These are phyloP conservation scores for Antheraea pernyi DNA, from an alignment of 1,140 invertebrate genomes.

Conservation along the genomic window DNA sequence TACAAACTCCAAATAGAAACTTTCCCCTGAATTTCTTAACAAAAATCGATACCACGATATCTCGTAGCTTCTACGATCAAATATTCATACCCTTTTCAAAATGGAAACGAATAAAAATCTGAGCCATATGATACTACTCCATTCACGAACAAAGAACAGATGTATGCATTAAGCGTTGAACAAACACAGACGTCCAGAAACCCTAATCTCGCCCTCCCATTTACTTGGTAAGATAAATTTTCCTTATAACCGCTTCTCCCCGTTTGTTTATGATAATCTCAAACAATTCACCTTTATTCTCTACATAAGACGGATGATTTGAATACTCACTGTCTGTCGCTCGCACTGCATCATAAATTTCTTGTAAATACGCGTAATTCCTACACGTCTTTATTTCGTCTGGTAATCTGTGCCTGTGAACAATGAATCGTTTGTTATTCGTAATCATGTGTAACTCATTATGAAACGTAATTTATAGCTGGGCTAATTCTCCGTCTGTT, in stretches of 20 bases:
- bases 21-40: no score
- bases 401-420: conserved; percentile 60
- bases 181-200: conserved; percentile 2
- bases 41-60: no score
- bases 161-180: not conserved
- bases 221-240: conserved; percentile 11
- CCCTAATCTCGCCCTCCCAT: conserved; percentile 10
- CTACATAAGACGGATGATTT: conserved; percentile 7
- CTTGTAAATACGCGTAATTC: conserved; percentile 73
- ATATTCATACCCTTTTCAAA: not conserved
- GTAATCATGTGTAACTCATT: not conserved
- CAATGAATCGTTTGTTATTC: conserved; percentile 16
- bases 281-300: conserved; percentile 2
- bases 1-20: not conserved
- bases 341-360: conserved; percentile 72
- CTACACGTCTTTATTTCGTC: conserved; percentile 66
- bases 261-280: conserved; percentile 6
- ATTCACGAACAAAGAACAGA: not conserved
- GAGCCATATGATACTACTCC: not conserved
- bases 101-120: not conserved
- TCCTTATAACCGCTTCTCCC: not conserved
- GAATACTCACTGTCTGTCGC: conserved; percentile 70
- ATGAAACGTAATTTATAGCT: not conserved
- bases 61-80: not conserved
- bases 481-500: no score